These are phyloP conservation scores for Orussus abietinus DNA, from an alignment of 1,140 invertebrate genomes.

Conservation along the genomic window DNA sequence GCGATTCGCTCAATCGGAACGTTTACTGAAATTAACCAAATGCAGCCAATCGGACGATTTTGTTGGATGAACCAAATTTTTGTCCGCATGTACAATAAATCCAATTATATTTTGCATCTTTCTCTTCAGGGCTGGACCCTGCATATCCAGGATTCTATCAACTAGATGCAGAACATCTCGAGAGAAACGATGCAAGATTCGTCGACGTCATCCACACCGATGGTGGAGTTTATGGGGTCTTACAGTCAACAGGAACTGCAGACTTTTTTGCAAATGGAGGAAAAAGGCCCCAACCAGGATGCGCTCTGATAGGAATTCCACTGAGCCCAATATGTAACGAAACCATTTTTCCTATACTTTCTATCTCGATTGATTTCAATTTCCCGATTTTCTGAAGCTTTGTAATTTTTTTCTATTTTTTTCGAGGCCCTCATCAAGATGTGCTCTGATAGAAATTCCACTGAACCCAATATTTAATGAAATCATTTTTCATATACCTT, in stretches of 20 bases:
- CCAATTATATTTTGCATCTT: too few species aligned
- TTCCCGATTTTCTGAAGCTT: too few species aligned
- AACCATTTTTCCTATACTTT: slow-evolving; percentile 8
- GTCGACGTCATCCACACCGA: slow-evolving; percentile 71
- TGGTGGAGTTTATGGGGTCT: slow-evolving; percentile 57
- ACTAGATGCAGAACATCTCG: slow-evolving; percentile 58
- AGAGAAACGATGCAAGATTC: slow-evolving; percentile 61
- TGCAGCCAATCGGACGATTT: too few species aligned
- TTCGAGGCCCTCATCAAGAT: slow-evolving; percentile 59
- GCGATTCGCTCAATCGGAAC: too few species aligned
- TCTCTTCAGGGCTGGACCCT: slow-evolving; percentile 56
- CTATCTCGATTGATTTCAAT: too few species aligned
- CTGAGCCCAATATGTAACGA: slow-evolving; percentile 51
- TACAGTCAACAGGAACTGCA: slow-evolving; percentile 55
- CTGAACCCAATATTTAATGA: slow-evolving; percentile 50
- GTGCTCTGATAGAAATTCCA: slow-evolving; percentile 35
- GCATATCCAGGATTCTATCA: slow-evolving; percentile 61
- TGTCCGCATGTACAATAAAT: too few species aligned
- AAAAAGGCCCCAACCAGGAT: slow-evolving; percentile 57
- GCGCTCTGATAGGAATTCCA: slow-evolving; percentile 35
- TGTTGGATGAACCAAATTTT: too few species aligned
- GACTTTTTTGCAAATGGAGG: slow-evolving; percentile 65
- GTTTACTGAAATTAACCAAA: too few species aligned
- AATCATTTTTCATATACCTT: slow-evolving; percentile 7
- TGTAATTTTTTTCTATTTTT: too few species aligned